Evolutionary conservation across 2,888 invertebrate genomes (phyloP).

Genomic region (Acrobasis suavella): DNA sequence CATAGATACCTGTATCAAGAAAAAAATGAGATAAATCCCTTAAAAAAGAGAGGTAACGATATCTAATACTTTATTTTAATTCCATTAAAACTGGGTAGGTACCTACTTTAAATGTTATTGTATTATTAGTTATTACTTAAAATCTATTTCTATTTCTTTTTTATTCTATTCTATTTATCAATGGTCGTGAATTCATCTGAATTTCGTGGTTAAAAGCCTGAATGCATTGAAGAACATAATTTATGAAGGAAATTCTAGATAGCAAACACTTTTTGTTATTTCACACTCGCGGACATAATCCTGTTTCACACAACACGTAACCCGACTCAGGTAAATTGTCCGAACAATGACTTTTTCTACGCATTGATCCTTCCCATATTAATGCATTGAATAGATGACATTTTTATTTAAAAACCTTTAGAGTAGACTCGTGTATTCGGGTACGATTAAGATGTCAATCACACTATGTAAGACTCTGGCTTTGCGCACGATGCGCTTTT

Average conservation of each 20-base stretch:
- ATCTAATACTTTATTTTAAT: background rate
- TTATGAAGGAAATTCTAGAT: background rate
- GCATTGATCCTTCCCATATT: conserved; percentile 40
- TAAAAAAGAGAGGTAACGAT: background rate
- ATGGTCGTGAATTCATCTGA: no score
- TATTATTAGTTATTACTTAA: no score
- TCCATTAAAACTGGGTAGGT: no score
- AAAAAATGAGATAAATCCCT: background rate
- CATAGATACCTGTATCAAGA: background rate
- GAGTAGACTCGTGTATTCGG: conserved; percentile 39
- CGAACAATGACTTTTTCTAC: conserved; percentile 42
- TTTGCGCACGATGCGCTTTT: conserved; percentile 34
- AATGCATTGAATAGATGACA: conserved; percentile 49
- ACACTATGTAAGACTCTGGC: conserved; percentile 49
- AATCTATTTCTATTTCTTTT: no score
- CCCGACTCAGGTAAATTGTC: conserved; percentile 39
- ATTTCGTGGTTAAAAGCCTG: no score
- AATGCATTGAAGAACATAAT: background rate
- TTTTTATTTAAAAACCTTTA: conserved; percentile 50
- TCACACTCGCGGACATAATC: conserved; percentile 25
- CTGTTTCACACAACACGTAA: conserved; percentile 38
- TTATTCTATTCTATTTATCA: no score
- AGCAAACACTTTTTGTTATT: background rate
- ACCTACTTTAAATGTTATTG: no score
- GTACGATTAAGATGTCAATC: conserved; percentile 68